phyloP scores from a whole-genome alignment of 1,140 invertebrate genomes.

The Tetragonula clypearis region DNA sequence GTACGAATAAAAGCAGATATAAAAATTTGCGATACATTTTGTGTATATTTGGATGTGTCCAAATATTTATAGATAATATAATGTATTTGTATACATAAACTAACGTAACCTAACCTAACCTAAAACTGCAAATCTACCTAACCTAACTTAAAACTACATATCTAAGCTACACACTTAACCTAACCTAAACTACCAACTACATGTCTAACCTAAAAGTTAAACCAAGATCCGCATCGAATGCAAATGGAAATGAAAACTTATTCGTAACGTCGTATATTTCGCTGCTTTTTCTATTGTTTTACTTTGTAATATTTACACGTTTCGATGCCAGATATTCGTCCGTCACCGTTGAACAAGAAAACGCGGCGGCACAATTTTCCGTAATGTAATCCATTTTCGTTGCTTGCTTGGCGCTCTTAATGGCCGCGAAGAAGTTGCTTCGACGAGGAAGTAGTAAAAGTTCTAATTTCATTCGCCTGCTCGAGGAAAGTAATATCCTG shows the following conservation, averaged over 20 bases:
- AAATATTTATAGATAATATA: too few species aligned
- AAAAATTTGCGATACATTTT: too few species aligned
- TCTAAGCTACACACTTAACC: too few species aligned
- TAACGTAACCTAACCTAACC: too few species aligned
- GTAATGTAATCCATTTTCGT: slow-evolving; percentile 46
- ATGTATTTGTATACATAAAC: too few species aligned
- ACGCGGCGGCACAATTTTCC: slow-evolving; percentile 17
- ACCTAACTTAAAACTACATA: too few species aligned
- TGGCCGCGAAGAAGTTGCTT: not conserved
- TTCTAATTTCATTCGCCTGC: slow-evolving; percentile 24
- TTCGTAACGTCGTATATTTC: not conserved
- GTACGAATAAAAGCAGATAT: too few species aligned
- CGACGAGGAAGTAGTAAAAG: slow-evolving; percentile 32
- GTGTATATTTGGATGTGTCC: too few species aligned
- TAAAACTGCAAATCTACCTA: too few species aligned
- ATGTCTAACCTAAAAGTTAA: too few species aligned
- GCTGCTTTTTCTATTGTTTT: not conserved
- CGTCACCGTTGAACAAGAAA: not conserved
- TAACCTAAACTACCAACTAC: too few species aligned
- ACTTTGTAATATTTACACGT: not conserved
- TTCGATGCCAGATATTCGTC: not conserved
- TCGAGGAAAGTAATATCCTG: slow-evolving; percentile 29
- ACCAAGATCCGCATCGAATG: too few species aligned
- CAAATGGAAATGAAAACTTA: not conserved
- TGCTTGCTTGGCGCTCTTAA: slow-evolving; percentile 16